Evolutionary conservation across 1,140 invertebrate genomes (phyloP), one percentile per base, ranked within the genome.

Genomic region (Aphaenogaster rudis): DNA sequence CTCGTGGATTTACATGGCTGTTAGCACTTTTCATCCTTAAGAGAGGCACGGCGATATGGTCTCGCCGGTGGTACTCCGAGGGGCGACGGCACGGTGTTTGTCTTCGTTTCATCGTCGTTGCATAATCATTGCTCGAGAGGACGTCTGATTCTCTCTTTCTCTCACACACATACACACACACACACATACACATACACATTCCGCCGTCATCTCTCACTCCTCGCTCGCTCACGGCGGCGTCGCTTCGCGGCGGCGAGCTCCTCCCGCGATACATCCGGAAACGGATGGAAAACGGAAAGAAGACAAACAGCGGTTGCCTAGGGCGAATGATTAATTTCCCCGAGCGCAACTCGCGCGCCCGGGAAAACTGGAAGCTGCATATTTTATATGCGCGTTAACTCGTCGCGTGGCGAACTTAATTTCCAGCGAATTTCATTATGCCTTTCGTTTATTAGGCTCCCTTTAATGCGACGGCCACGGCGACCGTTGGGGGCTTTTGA

Each of bases 351-450:
- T 17, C 66, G 67, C 61, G 71, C 86, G 79, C 52, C 54, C 39
- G 69, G 57, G 42, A 52, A 86, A 89, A 69, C 63, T 69, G 81
- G 54, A 42, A 39, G 64, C 57, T 93, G 92, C 88, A 92, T 93
- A 93, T 92, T 94, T 93, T 90, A 94, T 93, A 91, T 77, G 69
- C 84, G 82, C 90, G 90, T 91, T 93, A 93, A 91, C 89, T 91
- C 89, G 81, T 88, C 86, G 82, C 88, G 61, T 90, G 92, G 89
- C 72, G 84, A 92, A 93, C 92, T 93, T 93, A 92, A 93, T 94
- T 93, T 91, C 67, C 84, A 89, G 74, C 88, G 84, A 88, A 93
- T 92, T 93, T 88, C 86, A 94, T 93, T 92, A 92, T 91, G 79
- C 84, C 87, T 89, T 90, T 87, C 86, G 80, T 89, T 89, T 91